Evolutionary conservation across 2,113 vertebrate species (phyloP), one percentile per base, ranked within the genome.

Genomic region (Sorex araneus): DNA sequence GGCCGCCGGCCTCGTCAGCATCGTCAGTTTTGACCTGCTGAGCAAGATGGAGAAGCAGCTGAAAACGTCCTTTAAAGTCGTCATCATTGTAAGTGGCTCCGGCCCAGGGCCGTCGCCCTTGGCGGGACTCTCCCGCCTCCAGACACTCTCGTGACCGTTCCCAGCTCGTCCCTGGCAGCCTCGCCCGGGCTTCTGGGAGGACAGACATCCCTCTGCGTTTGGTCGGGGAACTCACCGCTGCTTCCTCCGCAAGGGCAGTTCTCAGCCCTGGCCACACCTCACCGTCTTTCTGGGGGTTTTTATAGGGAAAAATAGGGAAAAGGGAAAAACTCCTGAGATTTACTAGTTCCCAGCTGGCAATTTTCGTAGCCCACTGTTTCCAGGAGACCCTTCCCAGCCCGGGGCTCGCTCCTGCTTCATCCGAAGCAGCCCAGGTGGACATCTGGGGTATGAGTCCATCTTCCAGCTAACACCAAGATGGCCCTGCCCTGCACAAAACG

Each of bases 11-110:
- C 95, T 98, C 95, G 98, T 99, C 97, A 99, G 98, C 97, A 99
- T 99, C 27, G 89, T 99, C 98, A 99, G 99, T 97, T 99, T 99
- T 81, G 99, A 99, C 95, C 99, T 99, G 77, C 98, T 99, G 84
- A 98, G 98, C 97, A 98, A 98, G 97, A 98, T 99, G 97, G 98
- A 98, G 89, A 99, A 98, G 92, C 98, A 98, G 94, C 97, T 98
- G 69, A 97, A 97, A 92, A 97, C 92, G n/a, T 93, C 97, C n/a
- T 99, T 99, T 95, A 97, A 97, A 94, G 98, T 99, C 74, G 98
- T 99, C 95, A 99, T 99, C 96, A 98, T 99, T 97, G 99, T 99
- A 95, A 99, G 98, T 98, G 69, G 76, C 70, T 78, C 64, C 40
- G 40, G 57, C 70, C 45, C 43, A 80, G 50, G 8, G 7, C 25